phyloP scores from a whole-genome alignment of 1,140 invertebrate genomes.

The Drosophila tani region DNA sequence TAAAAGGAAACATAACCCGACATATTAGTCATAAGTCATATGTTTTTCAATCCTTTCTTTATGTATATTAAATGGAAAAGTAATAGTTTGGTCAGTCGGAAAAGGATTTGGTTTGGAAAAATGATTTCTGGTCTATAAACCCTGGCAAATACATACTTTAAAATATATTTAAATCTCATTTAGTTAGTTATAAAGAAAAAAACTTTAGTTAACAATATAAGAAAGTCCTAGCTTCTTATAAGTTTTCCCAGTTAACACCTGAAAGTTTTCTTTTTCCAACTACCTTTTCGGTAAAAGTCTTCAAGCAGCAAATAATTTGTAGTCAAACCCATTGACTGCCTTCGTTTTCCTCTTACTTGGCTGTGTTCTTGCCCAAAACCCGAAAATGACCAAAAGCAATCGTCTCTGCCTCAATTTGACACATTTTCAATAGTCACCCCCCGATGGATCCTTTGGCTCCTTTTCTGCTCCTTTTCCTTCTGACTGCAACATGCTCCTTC shows the following conservation, averaged over 20 bases:
- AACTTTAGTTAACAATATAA: too few species aligned
- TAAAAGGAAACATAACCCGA: conserved; percentile 3
- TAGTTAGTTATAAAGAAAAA: background rate
- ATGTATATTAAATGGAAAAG: background rate
- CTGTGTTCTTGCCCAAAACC: background rate
- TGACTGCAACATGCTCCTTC: conserved; percentile 19
- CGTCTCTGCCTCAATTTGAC: conserved; percentile 54
- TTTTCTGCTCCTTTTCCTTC: background rate
- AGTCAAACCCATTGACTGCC: conserved; percentile 20
- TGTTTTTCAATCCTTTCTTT: background rate
- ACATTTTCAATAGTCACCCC: conserved; percentile 61
- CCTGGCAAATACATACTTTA: background rate
- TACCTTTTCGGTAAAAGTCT: conserved; percentile 10
- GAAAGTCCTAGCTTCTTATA: background rate
- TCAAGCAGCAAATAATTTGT: conserved; percentile 40
- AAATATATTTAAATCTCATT: background rate
- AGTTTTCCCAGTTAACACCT: conserved; percentile 20
- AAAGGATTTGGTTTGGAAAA: background rate
- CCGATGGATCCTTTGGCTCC: conserved; percentile 1
- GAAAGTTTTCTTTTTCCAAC: conserved; percentile 18
- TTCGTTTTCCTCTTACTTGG: conserved; percentile 6
- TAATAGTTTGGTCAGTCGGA: background rate
- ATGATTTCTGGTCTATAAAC: background rate
- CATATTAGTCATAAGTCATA: conserved; percentile 16
- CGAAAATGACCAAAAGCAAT: conserved; percentile 44